Percentiles rank a stretch among this genome's conserved stretches.
Evolutionary conservation across 92 coral and sea anemone genomes (phyloP).

Genomic region (Micromussa lordhowensis): DNA sequence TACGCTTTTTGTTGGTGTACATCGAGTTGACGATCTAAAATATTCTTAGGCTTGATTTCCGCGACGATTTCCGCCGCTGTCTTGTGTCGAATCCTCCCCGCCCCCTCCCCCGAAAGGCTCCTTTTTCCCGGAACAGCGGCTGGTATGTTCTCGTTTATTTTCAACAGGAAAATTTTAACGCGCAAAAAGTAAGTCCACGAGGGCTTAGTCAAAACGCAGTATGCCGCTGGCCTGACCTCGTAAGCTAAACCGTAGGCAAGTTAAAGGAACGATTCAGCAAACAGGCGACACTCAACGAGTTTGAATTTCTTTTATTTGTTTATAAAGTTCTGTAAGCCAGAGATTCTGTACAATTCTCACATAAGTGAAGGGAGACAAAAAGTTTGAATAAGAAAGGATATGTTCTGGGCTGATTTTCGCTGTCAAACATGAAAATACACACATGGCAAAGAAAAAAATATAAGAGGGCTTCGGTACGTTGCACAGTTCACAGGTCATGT

Average conservation of each 20-base stretch:
- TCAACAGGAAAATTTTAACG: too few relatives aligned
- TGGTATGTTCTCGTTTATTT: too few relatives aligned
- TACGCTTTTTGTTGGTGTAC: too few relatives aligned
- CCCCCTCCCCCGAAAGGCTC: too few relatives aligned
- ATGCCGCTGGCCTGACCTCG: too few relatives aligned
- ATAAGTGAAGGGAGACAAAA: slow-evolving; percentile 23
- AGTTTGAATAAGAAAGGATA: slow-evolving; percentile 19
- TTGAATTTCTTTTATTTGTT: slow-evolving; percentile 19
- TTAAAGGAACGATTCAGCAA: neutral
- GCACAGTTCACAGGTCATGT: neutral
- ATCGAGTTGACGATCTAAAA: too few relatives aligned
- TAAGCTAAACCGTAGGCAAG: neutral
- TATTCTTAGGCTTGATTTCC: too few relatives aligned
- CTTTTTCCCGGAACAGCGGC: too few relatives aligned
- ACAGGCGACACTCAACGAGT: neutral
- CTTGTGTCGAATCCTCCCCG: too few relatives aligned
- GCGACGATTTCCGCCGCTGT: too few relatives aligned
- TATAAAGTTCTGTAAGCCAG: slow-evolving; percentile 40
- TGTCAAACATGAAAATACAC: neutral
- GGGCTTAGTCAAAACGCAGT: too few relatives aligned
- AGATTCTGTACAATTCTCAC: slow-evolving; percentile 42
- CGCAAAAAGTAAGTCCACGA: too few relatives aligned
- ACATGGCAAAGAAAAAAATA: neutral
- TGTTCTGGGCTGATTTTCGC: neutral
- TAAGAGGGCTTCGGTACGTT: neutral